phyloP scores from a whole-genome alignment of 2,888 invertebrate genomes.

The Philereme vetulata region DNA sequence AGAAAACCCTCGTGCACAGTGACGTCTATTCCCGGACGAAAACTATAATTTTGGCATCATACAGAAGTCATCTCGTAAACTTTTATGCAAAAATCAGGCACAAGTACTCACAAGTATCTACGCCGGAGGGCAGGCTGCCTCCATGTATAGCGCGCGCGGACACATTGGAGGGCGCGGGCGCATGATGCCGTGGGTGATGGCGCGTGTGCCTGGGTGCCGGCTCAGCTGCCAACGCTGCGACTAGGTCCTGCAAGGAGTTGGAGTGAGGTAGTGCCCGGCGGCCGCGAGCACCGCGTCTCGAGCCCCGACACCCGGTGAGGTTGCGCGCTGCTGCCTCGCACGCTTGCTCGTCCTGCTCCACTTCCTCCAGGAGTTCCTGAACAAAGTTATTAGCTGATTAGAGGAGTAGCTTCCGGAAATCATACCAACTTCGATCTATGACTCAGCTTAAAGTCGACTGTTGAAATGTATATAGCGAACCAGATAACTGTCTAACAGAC shows the following conservation, averaged over 20 bases:
- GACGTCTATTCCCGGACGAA: too few relatives aligned
- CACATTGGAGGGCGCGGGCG: slow-evolving; percentile 59
- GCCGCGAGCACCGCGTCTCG: slow-evolving; percentile 64
- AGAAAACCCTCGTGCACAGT: too few relatives aligned
- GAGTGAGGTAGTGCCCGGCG: slow-evolving; percentile 79
- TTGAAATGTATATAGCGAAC: too few relatives aligned
- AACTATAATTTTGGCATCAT: too few relatives aligned
- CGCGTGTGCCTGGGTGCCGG: slow-evolving; percentile 56
- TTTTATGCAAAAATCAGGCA: too few relatives aligned
- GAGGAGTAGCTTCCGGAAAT: background rate
- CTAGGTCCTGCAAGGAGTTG: slow-evolving; percentile 85
- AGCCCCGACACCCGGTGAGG: slow-evolving; percentile 63
- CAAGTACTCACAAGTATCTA: slow-evolving; percentile 68
- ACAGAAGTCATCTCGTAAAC: too few relatives aligned
- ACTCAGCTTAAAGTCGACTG: background rate
- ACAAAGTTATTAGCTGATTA: slow-evolving; percentile 7
- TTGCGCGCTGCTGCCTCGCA: slow-evolving; percentile 80
- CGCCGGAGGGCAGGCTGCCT: slow-evolving; percentile 77
- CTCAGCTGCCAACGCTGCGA: slow-evolving; percentile 77
- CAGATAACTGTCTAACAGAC: too few relatives aligned
- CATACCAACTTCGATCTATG: background rate
- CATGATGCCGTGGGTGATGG: slow-evolving; percentile 51
- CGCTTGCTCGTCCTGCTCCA: slow-evolving; percentile 89
- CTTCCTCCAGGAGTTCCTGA: slow-evolving; percentile 90
- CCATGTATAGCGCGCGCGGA: slow-evolving; percentile 75